Conservation (phyloP, 2,113 vertebrate genomes). For the Malaclemys terrapin region DNA sequence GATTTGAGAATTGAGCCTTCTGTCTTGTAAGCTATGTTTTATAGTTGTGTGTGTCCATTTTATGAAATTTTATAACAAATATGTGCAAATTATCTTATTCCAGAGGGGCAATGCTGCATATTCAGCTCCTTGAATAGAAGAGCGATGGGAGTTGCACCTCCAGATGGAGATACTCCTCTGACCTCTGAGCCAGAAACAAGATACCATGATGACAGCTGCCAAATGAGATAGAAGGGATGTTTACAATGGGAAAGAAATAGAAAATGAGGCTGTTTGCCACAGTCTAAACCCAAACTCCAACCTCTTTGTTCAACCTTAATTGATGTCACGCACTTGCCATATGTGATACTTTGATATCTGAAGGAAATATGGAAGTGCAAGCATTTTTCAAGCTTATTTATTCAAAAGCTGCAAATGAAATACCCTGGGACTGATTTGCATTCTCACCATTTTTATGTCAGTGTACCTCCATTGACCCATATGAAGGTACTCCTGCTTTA, state of each 20-base stretch:
- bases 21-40: not conserved
- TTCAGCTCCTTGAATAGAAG: not conserved
- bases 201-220: not conserved
- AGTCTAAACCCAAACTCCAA: not conserved
- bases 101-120: not conserved
- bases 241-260: not conserved
- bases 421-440: not conserved
- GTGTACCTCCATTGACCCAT: not conserved
- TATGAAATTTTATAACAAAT: not conserved
- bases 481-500: not conserved
- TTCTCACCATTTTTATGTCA: not conserved
- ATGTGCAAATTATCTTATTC: not conserved
- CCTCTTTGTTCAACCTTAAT: not conserved
- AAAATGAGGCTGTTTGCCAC: not conserved
- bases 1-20: not conserved
- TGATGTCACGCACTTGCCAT: not conserved
- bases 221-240: not conserved
- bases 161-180: not conserved
- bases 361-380: not conserved
- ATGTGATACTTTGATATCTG: not conserved
- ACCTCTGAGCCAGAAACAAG: not conserved
- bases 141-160: not conserved
- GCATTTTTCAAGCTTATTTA: not conserved
- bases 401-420: not conserved
- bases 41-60: not conserved